Evolutionary conservation across 2,797 vertebrate genomes (phyloP).

Genomic region (Bradypodion ventrale): DNA sequence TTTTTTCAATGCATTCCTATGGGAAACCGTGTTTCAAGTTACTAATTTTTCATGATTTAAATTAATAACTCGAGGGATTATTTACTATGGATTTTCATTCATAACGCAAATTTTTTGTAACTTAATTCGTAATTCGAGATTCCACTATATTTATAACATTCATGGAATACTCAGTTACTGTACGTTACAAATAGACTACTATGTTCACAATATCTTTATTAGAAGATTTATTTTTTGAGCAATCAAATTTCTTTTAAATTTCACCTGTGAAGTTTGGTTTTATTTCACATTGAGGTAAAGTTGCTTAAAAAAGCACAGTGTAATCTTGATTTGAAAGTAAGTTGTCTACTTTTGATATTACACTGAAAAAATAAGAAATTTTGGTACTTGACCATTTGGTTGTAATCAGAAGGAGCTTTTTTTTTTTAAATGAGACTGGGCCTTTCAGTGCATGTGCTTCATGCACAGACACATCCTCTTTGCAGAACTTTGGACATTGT

Average conservation of each 20-base stretch:
- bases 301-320: neutral
- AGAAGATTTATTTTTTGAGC: neutral
- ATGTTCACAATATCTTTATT: neutral
- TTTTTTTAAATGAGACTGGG: neutral
- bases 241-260: constrained; percentile 25
- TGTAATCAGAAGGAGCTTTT: neutral
- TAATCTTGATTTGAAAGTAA: neutral
- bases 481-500: neutral
- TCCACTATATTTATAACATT: neutral
- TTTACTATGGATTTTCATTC: no score
- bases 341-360: neutral
- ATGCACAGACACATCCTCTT: neutral
- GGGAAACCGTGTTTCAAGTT: no score
- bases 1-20: no score
- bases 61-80: no score
- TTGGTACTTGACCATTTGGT: neutral
- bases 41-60: no score
- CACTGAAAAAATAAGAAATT: neutral
- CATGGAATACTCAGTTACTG: neutral
- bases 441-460: neutral
- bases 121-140: no score
- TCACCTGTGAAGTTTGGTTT: constrained; percentile 9
- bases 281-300: neutral
- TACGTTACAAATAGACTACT: neutral
- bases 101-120: no score